phyloP scores from a whole-genome alignment of 1,140 invertebrate species.

The Bathynomus jamesi region DNA sequence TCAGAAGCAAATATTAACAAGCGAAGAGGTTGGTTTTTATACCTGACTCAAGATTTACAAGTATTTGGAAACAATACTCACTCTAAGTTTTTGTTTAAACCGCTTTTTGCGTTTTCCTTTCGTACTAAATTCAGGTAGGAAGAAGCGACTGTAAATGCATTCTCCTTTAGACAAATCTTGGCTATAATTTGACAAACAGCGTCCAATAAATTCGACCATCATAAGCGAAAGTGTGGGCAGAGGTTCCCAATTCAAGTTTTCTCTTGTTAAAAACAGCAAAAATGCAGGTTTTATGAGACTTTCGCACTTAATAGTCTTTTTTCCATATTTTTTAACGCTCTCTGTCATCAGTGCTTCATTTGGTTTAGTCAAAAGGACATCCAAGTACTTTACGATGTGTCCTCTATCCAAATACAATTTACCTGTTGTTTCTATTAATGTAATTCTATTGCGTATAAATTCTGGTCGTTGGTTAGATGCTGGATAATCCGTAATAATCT shows the following conservation, averaged over 20 bases:
- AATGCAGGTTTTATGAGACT: conserved; percentile 26
- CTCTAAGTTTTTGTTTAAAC: neutral
- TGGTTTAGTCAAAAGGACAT: conserved; percentile 12
- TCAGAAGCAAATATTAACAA: neutral
- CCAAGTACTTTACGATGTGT: conserved; percentile 15
- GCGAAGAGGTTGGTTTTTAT: neutral
- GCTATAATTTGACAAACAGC: conserved; percentile 15
- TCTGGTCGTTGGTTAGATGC: conserved; percentile 15
- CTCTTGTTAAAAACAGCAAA: conserved; percentile 13
- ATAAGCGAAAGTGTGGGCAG: conserved; percentile 11
- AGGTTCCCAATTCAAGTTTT: neutral
- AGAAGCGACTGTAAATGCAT: neutral
- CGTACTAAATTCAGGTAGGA: neutral
- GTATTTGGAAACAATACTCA: neutral
- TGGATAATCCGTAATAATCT: conserved; percentile 17
- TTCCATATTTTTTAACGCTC: conserved; percentile 9
- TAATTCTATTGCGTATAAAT: conserved; percentile 16
- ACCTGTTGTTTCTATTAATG: conserved; percentile 16
- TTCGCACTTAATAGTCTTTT: conserved; percentile 18
- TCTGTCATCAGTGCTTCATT: conserved; percentile 33
- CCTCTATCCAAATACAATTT: conserved; percentile 26
- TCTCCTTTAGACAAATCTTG: conserved; percentile 3
- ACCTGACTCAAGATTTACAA: neutral
- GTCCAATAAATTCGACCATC: conserved; percentile 26
- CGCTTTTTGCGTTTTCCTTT: neutral